These are phyloP conservation scores for Megaptera novaeangliae DNA, from an alignment of 2,113 vertebrate genomes.

Conservation along the genomic window DNA sequence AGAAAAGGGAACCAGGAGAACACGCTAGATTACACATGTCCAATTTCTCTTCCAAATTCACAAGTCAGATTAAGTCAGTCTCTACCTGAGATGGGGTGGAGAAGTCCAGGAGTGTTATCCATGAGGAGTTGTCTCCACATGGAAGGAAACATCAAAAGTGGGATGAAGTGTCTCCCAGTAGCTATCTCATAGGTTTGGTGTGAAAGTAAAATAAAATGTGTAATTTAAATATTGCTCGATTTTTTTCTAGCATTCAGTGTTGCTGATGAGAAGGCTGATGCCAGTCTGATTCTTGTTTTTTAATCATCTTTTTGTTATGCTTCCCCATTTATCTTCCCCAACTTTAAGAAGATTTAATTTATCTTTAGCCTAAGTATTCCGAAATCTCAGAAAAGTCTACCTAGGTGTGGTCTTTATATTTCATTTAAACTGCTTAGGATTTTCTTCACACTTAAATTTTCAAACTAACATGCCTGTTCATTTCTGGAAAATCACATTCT, in stretches of 20 bases:
- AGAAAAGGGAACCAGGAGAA: neutral
- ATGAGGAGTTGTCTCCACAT: neutral
- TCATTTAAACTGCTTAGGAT: neutral
- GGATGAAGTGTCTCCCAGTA: neutral
- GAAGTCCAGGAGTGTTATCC: neutral
- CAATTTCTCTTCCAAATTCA: neutral
- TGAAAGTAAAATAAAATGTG: neutral
- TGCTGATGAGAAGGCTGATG: neutral
- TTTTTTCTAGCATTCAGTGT: neutral
- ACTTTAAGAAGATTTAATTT: neutral
- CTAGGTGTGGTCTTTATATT: neutral
- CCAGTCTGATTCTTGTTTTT: neutral
- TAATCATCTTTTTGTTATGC: neutral
- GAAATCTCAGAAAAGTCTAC: neutral
- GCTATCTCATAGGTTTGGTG: neutral
- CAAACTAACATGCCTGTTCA: neutral
- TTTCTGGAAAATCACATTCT: neutral
- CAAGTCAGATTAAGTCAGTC: neutral
- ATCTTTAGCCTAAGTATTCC: neutral
- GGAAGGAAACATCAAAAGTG: neutral
- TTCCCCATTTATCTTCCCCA: too few species aligned
- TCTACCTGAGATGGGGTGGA: neutral
- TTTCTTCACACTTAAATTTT: neutral
- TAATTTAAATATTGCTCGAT: neutral
- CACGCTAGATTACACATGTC: fast-evolving